These are phyloP conservation scores for Antheraea assamensis DNA, from an alignment of 2,888 invertebrate species.

Conservation along the genomic window DNA sequence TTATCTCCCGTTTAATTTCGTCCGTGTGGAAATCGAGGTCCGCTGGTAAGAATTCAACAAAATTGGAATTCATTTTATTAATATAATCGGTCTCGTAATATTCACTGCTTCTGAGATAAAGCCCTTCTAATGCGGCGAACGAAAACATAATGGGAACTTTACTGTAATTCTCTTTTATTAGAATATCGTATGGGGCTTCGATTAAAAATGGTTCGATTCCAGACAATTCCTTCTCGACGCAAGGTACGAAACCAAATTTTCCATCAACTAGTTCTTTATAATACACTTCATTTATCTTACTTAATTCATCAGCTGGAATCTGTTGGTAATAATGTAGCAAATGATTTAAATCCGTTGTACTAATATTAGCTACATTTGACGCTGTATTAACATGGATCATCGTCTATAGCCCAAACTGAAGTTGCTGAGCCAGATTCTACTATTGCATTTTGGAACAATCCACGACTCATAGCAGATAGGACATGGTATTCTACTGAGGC, in stretches of 20 bases:
- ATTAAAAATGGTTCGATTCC: conserved; percentile 34
- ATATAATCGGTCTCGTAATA: conserved; percentile 40
- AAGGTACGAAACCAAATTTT: conserved; percentile 47
- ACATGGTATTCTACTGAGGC: conserved; percentile 45
- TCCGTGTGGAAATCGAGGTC: conserved; percentile 41
- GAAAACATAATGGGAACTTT: conserved; percentile 43
- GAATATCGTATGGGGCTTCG: conserved; percentile 32
- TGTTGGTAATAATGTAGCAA: conserved; percentile 33
- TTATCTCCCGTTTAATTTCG: conserved; percentile 30
- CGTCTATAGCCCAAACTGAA: conserved; percentile 39
- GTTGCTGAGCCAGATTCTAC: conserved; percentile 42
- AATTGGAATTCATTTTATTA: conserved; percentile 40
- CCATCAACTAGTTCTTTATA: conserved; percentile 43
- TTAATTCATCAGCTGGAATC: conserved; percentile 35
- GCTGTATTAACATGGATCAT: conserved; percentile 40
- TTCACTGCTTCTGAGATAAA: conserved; percentile 38
- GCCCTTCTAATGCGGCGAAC: conserved; percentile 41
- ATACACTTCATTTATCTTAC: conserved; percentile 32
- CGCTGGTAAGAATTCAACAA: conserved; percentile 43
- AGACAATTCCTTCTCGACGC: conserved; percentile 37
- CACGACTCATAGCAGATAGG: conserved; percentile 41
- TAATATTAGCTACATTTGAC: conserved; percentile 27
- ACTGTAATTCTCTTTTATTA: conserved; percentile 31
- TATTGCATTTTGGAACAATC: conserved; percentile 46
- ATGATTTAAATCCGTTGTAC: conserved; percentile 25